Evolutionary conservation across 2,797 vertebrate genomes (phyloP).

Genomic region (Novumbra hubbsi): DNA sequence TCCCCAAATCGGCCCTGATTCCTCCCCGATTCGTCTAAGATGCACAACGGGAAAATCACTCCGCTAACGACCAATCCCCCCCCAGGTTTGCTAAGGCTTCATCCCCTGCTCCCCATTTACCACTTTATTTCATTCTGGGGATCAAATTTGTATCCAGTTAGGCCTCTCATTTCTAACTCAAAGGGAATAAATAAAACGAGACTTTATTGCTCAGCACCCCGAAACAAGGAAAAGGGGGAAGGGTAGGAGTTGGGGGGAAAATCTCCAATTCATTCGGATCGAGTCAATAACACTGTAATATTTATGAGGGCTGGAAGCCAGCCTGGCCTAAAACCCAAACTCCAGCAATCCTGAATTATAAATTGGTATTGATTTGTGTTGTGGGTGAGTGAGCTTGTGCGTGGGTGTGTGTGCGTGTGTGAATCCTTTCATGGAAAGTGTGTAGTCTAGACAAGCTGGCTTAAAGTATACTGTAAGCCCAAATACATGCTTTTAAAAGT

Average conservation of each 20-base stretch:
- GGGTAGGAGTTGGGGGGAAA: slow-evolving; percentile 40
- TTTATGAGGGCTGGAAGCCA: slow-evolving; percentile 81
- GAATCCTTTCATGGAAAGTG: slow-evolving; percentile 11
- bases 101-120: slow-evolving; percentile 49
- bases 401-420: slow-evolving; percentile 25
- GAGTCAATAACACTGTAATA: slow-evolving; percentile 83
- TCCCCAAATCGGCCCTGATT: no score
- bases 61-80: slow-evolving; percentile 30
- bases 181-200: slow-evolving; percentile 67
- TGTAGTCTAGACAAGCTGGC: slow-evolving; percentile 6
- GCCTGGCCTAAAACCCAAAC: slow-evolving; percentile 79
- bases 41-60: slow-evolving; percentile 20
- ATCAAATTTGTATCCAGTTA: slow-evolving; percentile 61
- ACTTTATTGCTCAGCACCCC: slow-evolving; percentile 56
- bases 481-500: neutral
- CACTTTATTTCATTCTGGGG: slow-evolving; percentile 46
- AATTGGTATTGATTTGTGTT: slow-evolving; percentile 81
- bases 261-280: slow-evolving; percentile 80
- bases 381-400: slow-evolving; percentile 58
- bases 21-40: neutral
- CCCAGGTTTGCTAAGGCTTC: slow-evolving; percentile 15
- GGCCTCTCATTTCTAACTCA: slow-evolving; percentile 63
- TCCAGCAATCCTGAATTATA: slow-evolving; percentile 83
- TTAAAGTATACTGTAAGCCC: neutral
- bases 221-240: slow-evolving; percentile 44